Base-by-base conservation (phyloP, 2,888 invertebrate species). In the Chrysolina oricalcia region DNA sequence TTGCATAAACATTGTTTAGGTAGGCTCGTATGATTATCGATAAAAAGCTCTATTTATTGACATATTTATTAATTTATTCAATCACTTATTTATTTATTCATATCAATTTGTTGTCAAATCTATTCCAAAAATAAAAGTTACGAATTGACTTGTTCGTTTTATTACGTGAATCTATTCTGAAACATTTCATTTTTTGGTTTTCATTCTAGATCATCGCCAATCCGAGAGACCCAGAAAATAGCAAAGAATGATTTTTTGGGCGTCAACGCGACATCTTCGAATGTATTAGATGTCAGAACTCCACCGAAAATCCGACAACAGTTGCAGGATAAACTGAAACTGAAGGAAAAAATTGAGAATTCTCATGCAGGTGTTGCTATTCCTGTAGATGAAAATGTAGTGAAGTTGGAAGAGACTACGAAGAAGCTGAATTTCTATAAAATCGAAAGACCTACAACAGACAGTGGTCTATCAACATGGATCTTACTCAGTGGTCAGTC, bases 381-480 rank as follows among this genome's bases (percentile, higher is more conserved):
- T 72, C 88, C 88, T 4, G 78, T 88, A 0, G 85, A 87, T 71
- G 87, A 86, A 56, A 87, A 87, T 64, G 66, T 79, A 11, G 72
- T 86, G 11, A 74, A 83, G 15, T 50, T 86, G 15, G 87, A 88
- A 72, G 84, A 82, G 48, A 81, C 84, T 0, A 86, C 86, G 15
- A 88, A 87, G 66, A 87, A 87, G 80, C 63, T 87, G 67, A 85
- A 84, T 73, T 87, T 87, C 78, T 87, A 88, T 70, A 89, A 88
- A 84, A 73, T 87, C 21, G 87, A 86, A 81, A 83, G 86, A 82
- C 84, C 88, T 89, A 72, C 92, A 90, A 73, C 94, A 90, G 65
- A 91, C 91, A 27, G 91, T 70, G 94, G 94, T 0, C 90, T 95
- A 76, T 95, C 94, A 0, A 95, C 95, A 0, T 95, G 95, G 95